A percentile compares a stretch with the other conserved stretches of the same genome.
These are phyloP conservation scores for Isurus oxyrinchus DNA, from an alignment of 2,113 vertebrate species.

Conservation along the genomic window DNA sequence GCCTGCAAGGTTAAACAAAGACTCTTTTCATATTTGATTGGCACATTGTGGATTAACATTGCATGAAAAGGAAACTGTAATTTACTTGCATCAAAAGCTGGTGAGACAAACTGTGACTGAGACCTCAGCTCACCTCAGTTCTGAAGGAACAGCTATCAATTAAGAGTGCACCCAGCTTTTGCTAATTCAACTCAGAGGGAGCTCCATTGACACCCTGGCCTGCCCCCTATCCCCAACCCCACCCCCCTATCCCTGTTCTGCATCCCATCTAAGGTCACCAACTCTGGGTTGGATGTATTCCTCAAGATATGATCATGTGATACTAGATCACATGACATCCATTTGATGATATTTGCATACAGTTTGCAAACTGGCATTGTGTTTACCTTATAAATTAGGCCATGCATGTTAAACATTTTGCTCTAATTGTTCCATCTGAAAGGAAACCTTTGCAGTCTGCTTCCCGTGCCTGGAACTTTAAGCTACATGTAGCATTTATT, in stretches of 20 bases:
- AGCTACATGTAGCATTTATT: not conserved
- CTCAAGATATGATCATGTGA: not conserved
- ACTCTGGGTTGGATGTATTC: not conserved
- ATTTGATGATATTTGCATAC: not conserved
- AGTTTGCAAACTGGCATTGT: not conserved
- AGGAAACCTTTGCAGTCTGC: not conserved
- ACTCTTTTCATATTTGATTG: not conserved
- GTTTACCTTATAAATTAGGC: not conserved
- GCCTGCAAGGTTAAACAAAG: conserved; percentile 59
- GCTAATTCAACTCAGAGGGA: not conserved
- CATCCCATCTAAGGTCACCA: not conserved
- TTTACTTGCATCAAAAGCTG: no score
- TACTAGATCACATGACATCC: not conserved
- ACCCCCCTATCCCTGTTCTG: not conserved
- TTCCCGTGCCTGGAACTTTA: not conserved
- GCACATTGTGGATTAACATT: not conserved
- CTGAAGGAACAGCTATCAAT: not conserved
- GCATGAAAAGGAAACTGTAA: not conserved
- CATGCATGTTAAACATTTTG: not conserved
- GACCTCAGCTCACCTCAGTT: not conserved
- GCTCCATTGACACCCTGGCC: not conserved
- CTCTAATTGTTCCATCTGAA: not conserved
- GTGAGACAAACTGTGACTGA: not conserved
- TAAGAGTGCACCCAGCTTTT: not conserved
- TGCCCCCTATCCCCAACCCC: not conserved